Evolutionary conservation across 2,113 vertebrate genomes (phyloP), one percentile per base, ranked within the genome.

Genomic region (Solea senegalensis): DNA sequence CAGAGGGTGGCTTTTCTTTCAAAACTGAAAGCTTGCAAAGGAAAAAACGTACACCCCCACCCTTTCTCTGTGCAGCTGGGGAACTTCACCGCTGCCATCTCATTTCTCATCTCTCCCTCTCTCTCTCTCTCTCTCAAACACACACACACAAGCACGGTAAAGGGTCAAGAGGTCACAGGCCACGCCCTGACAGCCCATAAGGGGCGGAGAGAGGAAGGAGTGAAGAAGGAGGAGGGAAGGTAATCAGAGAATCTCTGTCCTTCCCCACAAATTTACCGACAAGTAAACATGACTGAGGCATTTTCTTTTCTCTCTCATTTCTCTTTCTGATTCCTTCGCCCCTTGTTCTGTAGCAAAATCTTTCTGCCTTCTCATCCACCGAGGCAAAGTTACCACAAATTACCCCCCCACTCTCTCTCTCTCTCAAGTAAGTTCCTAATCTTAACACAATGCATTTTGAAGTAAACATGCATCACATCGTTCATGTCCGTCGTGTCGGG

Each of bases 131-230:
- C n/a, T 12, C 12, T 7, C 54, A n/a, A 78, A 53, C 62, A 86
- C 51, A 76, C 49, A 78, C 73, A 76, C 69, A 72, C 56, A 74
- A 6, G 46, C 62, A 65, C 40, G 0, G 43, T 9, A 5, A 34
- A 27, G 74, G 90, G 89, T 92, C 89, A 92, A 64, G 77, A 76
- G 91, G 91, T 93, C 89, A 89, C 63, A 79, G 83, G 70, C 86
- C 91, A 92, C 90, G 65, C 90, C 91, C 82, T 73, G 71, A 70
- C 74, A 76, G 72, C 79, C 83, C 71, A 72, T 73, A 80, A 62
- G 69, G 80, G 86, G 84, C 62, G 86, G 83, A 77, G 89, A 86
- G 77, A 76, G 12, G 9, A 48, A 48, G 8, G 45, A 48, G 45
- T 14, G 34, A 34, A 67, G 65, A 72, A 53, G 73, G 62, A 55